Base-by-base conservation (phyloP, 2,113 vertebrate genomes). In the Antigone vipio region DNA sequence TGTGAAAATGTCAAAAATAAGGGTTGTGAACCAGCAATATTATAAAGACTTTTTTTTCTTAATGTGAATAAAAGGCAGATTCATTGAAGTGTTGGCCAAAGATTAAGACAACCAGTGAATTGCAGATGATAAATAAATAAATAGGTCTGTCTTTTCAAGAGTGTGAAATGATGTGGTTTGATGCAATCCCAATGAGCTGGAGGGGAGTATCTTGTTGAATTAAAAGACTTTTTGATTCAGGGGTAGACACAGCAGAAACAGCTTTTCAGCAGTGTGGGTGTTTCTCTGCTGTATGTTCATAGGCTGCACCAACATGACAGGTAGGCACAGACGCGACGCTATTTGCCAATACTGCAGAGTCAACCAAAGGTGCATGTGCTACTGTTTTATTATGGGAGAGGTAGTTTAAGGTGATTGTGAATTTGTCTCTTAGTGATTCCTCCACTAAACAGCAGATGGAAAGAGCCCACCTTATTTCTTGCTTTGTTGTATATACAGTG, bases 261-360 rank as follows among this genome's bases (percentile, higher is more conserved):
- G 29, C 5, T 88, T 86, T 82, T 66, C n/a, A 30, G 59, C 32
- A 44, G 9, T 1, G 0, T 42, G n/a, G 24, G 19, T 71, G 14
- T 18, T 59, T 24, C 66, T 67, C 4, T 68, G 67, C 56, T 50
- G 3, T 5, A 2, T 26, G 55, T 35, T 89, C 14, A 2, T 6
- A 27, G 50, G 7, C 24, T 30, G 29, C 40, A 11, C 7, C 52
- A 4, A 1, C 11, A 1, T 81, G 63, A 38, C 23, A 52, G 52
- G 32, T 58, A 30, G 17, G 38, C n/a, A 29, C 35, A 32, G 38
- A 17, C 15, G 6, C 4, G 10, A 1, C 12, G 0, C 9, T 7
- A 6, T 20, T 30, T 44, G 68, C 35, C 20, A 24, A 5, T 60
- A 1, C 56, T 20, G 64, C 12, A 7, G 47, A 16, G 53, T 16